Percentiles rank a stretch among this genome's conserved stretches.
Conservation (phyloP, 2,888 invertebrate genomes). For the Lasioglossum pauxillum region DNA sequence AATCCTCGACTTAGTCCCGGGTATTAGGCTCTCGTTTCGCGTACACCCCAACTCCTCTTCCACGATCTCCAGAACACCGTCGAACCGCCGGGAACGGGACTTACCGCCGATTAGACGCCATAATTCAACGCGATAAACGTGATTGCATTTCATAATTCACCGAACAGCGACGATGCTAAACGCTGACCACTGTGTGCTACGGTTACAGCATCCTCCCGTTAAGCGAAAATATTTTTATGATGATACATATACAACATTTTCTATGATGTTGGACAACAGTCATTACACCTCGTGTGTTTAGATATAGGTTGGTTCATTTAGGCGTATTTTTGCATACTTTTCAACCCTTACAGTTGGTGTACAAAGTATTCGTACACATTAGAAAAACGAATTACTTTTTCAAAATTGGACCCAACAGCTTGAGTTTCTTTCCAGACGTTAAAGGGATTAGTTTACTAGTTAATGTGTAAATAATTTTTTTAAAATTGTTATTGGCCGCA, state of each 20-base stretch:
- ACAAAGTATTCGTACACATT: too few relatives aligned
- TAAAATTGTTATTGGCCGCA: too few relatives aligned
- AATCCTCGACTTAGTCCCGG: constrained; percentile 69
- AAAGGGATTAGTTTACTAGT: too few relatives aligned
- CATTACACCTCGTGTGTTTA: background rate
- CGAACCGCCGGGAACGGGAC: constrained; percentile 22
- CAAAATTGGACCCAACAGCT: too few relatives aligned
- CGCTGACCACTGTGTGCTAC: background rate
- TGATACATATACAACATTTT: too few relatives aligned
- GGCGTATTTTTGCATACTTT: too few relatives aligned
- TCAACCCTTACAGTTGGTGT: too few relatives aligned
- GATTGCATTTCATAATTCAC: constrained; percentile 50
- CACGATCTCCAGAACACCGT: background rate
- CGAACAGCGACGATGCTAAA: background rate
- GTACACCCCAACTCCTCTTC: background rate
- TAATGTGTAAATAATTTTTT: too few relatives aligned
- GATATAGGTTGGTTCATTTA: too few relatives aligned
- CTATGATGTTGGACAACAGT: too few relatives aligned
- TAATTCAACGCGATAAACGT: constrained; percentile 48
- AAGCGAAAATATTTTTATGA: background rate
- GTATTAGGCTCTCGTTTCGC: constrained; percentile 46
- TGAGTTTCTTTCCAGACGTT: too few relatives aligned
- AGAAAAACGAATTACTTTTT: too few relatives aligned
- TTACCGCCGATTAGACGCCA: constrained; percentile 47
- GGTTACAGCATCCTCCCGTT: background rate